Conservation (phyloP, 2,888 invertebrate species). For the Drosophila prolongata region DNA sequence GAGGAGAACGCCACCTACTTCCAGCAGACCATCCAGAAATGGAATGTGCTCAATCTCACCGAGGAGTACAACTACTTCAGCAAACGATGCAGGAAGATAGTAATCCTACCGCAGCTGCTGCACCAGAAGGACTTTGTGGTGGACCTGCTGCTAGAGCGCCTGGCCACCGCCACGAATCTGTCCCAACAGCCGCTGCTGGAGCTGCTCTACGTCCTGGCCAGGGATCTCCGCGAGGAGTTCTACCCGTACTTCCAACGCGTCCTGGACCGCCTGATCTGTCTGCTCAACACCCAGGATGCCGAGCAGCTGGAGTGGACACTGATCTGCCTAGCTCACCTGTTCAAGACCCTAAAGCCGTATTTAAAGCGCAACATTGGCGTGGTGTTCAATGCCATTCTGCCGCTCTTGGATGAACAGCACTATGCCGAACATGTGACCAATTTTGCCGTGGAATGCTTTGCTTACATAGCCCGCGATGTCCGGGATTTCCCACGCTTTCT, state of each 20-base stretch:
- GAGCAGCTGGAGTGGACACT: slow-evolving; percentile 95
- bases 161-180: slow-evolving; percentile 89
- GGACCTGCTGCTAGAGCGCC: slow-evolving; percentile 89
- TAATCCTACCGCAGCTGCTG: slow-evolving; percentile 93
- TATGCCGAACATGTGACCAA: slow-evolving; percentile 92
- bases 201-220: slow-evolving; percentile 92
- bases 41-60: slow-evolving; percentile 94
- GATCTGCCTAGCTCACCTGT: slow-evolving; percentile 93
- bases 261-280: slow-evolving; percentile 89
- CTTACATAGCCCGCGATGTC: slow-evolving; percentile 96
- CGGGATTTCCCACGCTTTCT: slow-evolving; percentile 91
- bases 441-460: slow-evolving; percentile 98
- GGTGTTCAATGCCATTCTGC: slow-evolving; percentile 89
- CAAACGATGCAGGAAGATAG: slow-evolving; percentile 89
- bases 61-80: slow-evolving; percentile 92
- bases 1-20: slow-evolving; percentile 91
- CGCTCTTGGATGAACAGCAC: slow-evolving; percentile 90
- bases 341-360: slow-evolving; percentile 94
- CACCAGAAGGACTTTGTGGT: slow-evolving; percentile 92
- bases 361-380: slow-evolving; percentile 91
- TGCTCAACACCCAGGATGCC: slow-evolving; percentile 90
- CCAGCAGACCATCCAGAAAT: slow-evolving; percentile 92
- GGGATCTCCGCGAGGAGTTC: slow-evolving; percentile 95
- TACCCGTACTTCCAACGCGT: slow-evolving; percentile 93
- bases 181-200: slow-evolving; percentile 93